A percentile compares a stretch with the other conserved stretches of the same genome.
Evolutionary conservation across 2,888 invertebrate genomes (phyloP).

Genomic region (Rapana venosa): DNA sequence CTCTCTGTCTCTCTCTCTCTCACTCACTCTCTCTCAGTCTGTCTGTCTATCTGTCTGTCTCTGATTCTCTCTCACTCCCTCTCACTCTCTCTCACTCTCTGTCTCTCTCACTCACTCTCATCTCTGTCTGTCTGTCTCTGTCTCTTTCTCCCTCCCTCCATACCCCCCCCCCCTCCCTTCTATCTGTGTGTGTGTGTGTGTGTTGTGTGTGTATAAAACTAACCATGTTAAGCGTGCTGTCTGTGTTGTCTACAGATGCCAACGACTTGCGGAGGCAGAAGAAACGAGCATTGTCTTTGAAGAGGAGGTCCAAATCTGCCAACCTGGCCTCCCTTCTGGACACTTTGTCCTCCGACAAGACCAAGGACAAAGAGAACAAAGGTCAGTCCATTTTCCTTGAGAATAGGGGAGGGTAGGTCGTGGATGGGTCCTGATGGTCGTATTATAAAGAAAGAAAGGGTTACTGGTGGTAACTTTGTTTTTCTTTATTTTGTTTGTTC

Average conservation of each 20-base stretch:
- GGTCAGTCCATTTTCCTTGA: slow-evolving; percentile 35
- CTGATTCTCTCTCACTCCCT: not conserved
- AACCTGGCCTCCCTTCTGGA: slow-evolving; percentile 68
- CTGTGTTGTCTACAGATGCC: not conserved
- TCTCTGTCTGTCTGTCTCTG: not conserved
- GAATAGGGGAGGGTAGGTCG: not conserved
- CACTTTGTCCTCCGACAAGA: slow-evolving; percentile 43
- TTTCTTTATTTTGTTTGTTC: not conserved
- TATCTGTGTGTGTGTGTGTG: not conserved
- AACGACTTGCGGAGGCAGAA: slow-evolving; percentile 80
- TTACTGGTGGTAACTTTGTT: not conserved
- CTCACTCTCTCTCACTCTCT: not conserved
- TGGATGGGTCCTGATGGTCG: too few relatives aligned
- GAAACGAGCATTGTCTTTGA: slow-evolving; percentile 87
- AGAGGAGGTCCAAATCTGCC: slow-evolving; percentile 89
- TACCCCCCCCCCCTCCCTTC: not conserved
- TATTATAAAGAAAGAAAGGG: too few relatives aligned
- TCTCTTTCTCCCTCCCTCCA: not conserved
- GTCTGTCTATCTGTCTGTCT: not conserved
- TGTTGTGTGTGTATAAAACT: not conserved
- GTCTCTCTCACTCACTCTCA: slow-evolving; percentile 6
- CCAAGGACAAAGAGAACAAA: slow-evolving; percentile 44
- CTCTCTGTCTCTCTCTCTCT: not conserved
- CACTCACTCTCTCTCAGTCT: slow-evolving; percentile 9
- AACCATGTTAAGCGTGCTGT: not conserved